phyloP scores from a whole-genome alignment of 1,140 invertebrate species.

The Oncopeltus fasciatus region DNA sequence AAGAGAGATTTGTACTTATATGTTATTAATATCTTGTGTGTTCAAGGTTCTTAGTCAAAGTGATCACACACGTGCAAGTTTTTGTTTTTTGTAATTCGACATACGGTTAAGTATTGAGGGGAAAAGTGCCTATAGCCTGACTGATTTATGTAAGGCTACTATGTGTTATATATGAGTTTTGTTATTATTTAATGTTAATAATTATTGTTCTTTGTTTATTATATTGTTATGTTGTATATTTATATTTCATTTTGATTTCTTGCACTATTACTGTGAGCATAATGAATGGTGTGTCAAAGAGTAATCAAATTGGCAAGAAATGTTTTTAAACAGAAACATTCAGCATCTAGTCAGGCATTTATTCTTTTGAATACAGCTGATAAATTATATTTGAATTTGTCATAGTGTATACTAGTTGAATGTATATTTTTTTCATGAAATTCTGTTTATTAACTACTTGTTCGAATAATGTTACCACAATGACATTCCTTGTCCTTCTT shows the following conservation, averaged over 20 bases:
- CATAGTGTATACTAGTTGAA: constrained; percentile 9
- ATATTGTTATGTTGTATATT: neutral
- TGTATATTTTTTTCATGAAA: neutral
- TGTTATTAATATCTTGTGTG: neutral
- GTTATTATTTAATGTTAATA: neutral
- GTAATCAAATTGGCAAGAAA: constrained; percentile 6
- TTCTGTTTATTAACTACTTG: constrained; percentile 6
- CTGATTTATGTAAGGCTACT: neutral
- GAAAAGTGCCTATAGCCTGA: constrained; percentile 4
- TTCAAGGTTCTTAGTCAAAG: neutral
- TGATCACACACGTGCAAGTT: neutral
- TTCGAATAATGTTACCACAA: constrained; percentile 4
- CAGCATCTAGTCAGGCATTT: constrained; percentile 9
- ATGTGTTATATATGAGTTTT: neutral
- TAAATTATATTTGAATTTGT: neutral
- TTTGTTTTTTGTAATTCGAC: neutral
- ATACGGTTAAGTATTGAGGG: neutral
- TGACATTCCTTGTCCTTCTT: constrained; percentile 10
- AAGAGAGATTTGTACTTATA: neutral
- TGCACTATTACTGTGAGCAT: neutral
- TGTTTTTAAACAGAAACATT: constrained; percentile 5
- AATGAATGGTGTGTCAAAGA: constrained; percentile 2
- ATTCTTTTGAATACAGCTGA: neutral
- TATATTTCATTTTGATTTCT: neutral
- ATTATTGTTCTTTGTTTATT: constrained; percentile 7